Percentiles rank a stretch among this genome's conserved stretches.
These are phyloP conservation scores for Netelia inedita DNA, from an alignment of 2,888 invertebrate species.

Conservation along the genomic window DNA sequence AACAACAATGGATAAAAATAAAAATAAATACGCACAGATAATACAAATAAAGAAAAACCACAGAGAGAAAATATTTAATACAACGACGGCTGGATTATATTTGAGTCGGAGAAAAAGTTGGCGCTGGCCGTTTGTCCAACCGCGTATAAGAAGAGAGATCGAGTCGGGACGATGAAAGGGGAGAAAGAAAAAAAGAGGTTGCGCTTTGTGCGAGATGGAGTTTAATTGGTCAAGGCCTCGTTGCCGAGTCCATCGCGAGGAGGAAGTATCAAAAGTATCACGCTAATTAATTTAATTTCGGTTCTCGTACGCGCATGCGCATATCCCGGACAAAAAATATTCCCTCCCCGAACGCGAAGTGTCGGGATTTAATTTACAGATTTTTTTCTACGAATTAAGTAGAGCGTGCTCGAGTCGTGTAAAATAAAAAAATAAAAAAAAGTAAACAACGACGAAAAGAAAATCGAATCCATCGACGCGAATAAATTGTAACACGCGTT, in stretches of 20 bases:
- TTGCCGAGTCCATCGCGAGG: not conserved
- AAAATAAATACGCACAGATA: too few species aligned
- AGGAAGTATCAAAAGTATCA: conserved; percentile 1
- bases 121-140: too few species aligned
- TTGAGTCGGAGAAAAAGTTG: too few species aligned
- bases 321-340: not conserved
- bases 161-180: not conserved
- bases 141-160: not conserved
- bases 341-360: too few species aligned
- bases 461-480: too few species aligned
- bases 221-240: conserved; percentile 39
- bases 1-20: too few species aligned
- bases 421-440: not conserved
- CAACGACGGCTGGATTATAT: too few species aligned
- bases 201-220: not conserved
- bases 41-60: too few species aligned
- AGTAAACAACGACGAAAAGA: not conserved
- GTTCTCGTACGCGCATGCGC: not conserved
- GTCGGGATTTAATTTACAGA: too few species aligned
- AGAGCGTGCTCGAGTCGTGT: not conserved
- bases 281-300: conserved; percentile 44
- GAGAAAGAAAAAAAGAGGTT: not conserved
- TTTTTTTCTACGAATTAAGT: not conserved
- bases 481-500: too few species aligned
- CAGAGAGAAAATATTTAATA: too few species aligned